Evolutionary conservation across 2,888 invertebrate genomes (phyloP), one percentile per base, ranked within the genome.

Genomic region (Caenorhabditis parvicauda): DNA sequence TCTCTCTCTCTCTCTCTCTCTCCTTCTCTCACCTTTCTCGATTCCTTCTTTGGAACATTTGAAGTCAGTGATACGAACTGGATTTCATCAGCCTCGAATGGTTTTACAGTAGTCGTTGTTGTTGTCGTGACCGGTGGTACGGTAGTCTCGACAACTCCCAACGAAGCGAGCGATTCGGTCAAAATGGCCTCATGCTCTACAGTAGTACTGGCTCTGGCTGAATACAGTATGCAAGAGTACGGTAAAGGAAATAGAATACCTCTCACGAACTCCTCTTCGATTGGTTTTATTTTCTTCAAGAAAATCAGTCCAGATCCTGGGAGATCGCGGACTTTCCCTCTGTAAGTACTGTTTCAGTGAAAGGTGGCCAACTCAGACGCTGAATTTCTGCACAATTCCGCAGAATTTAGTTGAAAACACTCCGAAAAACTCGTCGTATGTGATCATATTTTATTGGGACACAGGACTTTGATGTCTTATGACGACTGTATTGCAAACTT

Each of bases 281-380:
- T 58, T 21, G 68, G 68, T 42, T 65, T 68, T 17, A 68, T 68
- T 21, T 63, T 27, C 29, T 68, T 60, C 51, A 68, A 46, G 39
- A 65, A 63, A 43, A 68, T 59, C 12, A 68, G 53, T 27, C 68
- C 68, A n/a, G 64, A 63, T 44, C 60, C 62, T 2, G 68, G 68
- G 7, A 68, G 49, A 55, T 65, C 64, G 14, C 63, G 48, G 19
- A 68, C 61, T 43, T 64, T 65, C n/a, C 59, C 61, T 7, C 58
- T 37, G 47, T 59, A 45, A 38, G 9, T 4, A n/a, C n/a, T n/a
- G n/a, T 19, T 19, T 19, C 17, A 38, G 38, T 38, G 38, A 38
- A 38, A 38, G 17, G 38, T 38, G 38, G 38, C 19, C 21, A 17
- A 38, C 19, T 17, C 21, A 17, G 38, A 38, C 21, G 17, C 17